A percentile compares a stretch with the other conserved stretches of the same genome.
These are phyloP conservation scores for Coracopsis vasa DNA, from an alignment of 2,113 vertebrate species.

Conservation along the genomic window DNA sequence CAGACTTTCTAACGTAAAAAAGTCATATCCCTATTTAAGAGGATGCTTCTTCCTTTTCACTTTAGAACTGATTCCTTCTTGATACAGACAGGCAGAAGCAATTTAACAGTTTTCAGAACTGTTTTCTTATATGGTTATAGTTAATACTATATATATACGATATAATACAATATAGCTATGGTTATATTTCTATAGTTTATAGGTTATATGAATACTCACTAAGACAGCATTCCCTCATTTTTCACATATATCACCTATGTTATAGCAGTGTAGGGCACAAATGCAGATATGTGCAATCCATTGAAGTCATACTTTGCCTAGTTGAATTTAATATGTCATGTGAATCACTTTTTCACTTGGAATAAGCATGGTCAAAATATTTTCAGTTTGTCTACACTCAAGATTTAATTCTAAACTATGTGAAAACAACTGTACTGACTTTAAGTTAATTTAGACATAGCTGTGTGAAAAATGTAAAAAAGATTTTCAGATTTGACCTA, in stretches of 20 bases:
- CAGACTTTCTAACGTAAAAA: neutral
- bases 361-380: neutral
- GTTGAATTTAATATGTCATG: neutral
- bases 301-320: neutral
- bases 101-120: neutral
- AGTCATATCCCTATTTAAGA: neutral
- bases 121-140: too few species aligned
- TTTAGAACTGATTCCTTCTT: neutral
- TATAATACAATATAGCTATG: too few species aligned
- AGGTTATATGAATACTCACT: neutral
- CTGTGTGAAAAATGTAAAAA: neutral
- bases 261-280: neutral
- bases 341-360: neutral
- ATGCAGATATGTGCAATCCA: neutral
- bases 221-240: neutral
- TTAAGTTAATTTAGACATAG: neutral
- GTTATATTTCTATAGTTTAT: too few species aligned
- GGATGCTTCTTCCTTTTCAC: neutral
- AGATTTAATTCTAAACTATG: neutral
- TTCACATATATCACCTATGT: neutral
- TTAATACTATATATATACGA: too few species aligned
- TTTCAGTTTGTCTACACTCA: neutral
- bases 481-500: neutral
- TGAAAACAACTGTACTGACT: neutral
- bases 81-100: neutral